Base-by-base conservation (phyloP, 1,140 invertebrate genomes). In the Hormaphis cornu region DNA sequence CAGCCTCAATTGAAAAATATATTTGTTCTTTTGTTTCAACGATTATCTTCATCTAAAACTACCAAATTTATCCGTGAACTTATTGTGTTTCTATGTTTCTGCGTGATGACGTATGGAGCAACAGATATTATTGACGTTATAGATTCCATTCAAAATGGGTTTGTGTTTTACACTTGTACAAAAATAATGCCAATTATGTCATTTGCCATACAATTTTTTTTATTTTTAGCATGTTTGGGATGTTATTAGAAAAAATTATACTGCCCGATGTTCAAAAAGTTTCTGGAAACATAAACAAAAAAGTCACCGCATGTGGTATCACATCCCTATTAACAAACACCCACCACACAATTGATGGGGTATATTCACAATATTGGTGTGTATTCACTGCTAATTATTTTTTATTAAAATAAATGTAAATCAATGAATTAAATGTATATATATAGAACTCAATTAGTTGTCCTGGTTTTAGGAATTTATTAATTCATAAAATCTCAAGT, bases 1-100 rank as follows among this genome's bases (percentile, higher is more conserved):
- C 81, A 85, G 53, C 84, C 85, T 26, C 95, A 86, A 76, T 83
- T 92, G 75, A 91, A 90, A 75, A 90, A 95, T 81, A 85, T 98
- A 53, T 95, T 97, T 77, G 82, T 92, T 3, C 76, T 98, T 53
- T 80, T 98, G 6, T 98, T 98, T 78, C 91, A 94, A 81, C 82
- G 95, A 71, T 80, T 98, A 40, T 89, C 90, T 5, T 90, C 88
- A 0, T 92, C 90, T 0, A 98, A 96, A 81, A 98, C 95, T 1
- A 90, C 91, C 0, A 97, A 98, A 81, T 97, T 88, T 78, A 84
- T 97, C 2, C 89, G 89, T 77, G 86, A 88, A 70, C 80, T 98
- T 1, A 86, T 97, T 46, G 88, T 93, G 1, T 97, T 97, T 80
- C 89, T 97, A 74, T 88, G 84, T 50, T 84, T 93, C 71, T 97